Base-by-base conservation (phyloP, 1,140 invertebrate species). In the Akabosia matsudoensis region DNA sequence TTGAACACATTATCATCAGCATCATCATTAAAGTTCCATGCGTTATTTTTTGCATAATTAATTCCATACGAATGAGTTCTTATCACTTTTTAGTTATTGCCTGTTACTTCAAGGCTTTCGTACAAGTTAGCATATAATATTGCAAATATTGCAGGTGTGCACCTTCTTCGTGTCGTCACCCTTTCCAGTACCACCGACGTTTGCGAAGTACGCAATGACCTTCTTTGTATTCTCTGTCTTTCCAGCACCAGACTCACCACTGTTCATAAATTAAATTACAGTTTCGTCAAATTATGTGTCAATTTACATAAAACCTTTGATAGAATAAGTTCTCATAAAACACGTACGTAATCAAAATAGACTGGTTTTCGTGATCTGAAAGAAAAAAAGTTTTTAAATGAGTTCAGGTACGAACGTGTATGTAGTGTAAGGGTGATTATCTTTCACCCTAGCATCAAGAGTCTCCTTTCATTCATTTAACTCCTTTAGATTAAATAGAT, bases 181-280 rank as follows among this genome's bases (percentile, higher is more conserved):
- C 85, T 92, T 92, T 79, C 87, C 87, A 75, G 92, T 93, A 74
- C 94, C 94, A 88, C 94, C 95, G 81, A 97, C 95, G 84, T 93
- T 94, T 85, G 96, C 95, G 88, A 97, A 97, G 90, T 97, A 98
- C 84, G 93, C 93, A 90, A 98, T 97, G 90, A 98, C 97, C 88
- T 99, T 99, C 90, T 99, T 99, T 89, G 97, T 98, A 90, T 97
- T 98, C 88, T 98, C 97, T 90, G 96, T 98, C 89, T 98, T 98
- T 88, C 97, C 97, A 85, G 97, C 97, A 90, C 97, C 97, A 92
- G 96, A 98, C 89, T 98, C 97, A 86, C 96, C 97, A 88, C 93
- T 95, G 88, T 84, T 74, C 64, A 73, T 51, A 51, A 71, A 77
- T 77, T 33, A 22, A 34, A 31, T 61, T n/a, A 74, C 22, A 51